Evolutionary conservation across 1,140 invertebrate species (phyloP).

Genomic region (Lerema accius): DNA sequence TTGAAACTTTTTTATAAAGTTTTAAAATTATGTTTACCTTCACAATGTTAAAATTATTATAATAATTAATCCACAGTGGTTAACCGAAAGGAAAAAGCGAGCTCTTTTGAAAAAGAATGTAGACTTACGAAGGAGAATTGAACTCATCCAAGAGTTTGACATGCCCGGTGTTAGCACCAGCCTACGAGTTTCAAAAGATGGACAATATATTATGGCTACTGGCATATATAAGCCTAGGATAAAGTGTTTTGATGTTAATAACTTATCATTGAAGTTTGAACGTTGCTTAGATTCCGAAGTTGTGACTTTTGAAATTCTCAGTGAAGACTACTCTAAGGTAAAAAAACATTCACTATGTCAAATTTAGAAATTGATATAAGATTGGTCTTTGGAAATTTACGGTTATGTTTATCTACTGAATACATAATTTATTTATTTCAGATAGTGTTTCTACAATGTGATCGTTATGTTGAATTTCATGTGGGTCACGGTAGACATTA

Average conservation of each 20-base stretch:
- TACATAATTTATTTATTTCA: conserved; percentile 76
- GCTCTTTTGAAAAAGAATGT: conserved; percentile 95
- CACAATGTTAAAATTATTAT: too few relatives aligned
- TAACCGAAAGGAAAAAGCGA: conserved; percentile 94
- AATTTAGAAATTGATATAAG: too few relatives aligned
- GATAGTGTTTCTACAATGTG: conserved; percentile 91
- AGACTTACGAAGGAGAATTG: conserved; percentile 94
- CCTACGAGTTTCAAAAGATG: conserved; percentile 94
- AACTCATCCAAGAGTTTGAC: conserved; percentile 99
- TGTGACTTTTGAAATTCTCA: conserved; percentile 92
- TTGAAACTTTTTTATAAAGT: conserved; percentile 3
- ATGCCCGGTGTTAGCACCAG: conserved; percentile 97
- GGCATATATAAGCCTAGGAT: conserved; percentile 98
- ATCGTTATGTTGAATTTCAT: conserved; percentile 98
- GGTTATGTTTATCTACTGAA: too few relatives aligned
- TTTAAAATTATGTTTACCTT: conserved; percentile 12
- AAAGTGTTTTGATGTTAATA: conserved; percentile 97
- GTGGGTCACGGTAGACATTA: conserved; percentile 95
- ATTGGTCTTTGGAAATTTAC: too few relatives aligned
- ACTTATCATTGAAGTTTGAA: conserved; percentile 99
- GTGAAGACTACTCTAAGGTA: conserved; percentile 95
- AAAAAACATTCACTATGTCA: too few relatives aligned
- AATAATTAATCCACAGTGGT: conserved; percentile 93
- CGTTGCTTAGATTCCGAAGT: conserved; percentile 98
- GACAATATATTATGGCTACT: conserved; percentile 95